These are phyloP conservation scores for Euphydryas editha DNA, from an alignment of 2,888 invertebrate species.

Conservation along the genomic window DNA sequence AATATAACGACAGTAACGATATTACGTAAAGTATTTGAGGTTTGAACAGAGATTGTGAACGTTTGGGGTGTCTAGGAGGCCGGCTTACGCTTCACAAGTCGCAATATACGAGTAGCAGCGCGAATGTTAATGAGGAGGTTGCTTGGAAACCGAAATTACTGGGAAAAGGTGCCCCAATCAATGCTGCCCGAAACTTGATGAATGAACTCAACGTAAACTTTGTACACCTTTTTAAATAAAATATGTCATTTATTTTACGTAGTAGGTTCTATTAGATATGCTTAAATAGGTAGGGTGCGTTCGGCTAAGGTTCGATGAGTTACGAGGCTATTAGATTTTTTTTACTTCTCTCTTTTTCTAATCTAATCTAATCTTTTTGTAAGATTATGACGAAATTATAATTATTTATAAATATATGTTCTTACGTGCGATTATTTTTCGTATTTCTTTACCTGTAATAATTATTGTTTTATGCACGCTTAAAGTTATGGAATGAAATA, in stretches of 20 bases:
- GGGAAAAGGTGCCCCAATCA: conserved; percentile 27
- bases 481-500: too few species aligned
- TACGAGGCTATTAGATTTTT: too few species aligned
- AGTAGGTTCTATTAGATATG: not conserved
- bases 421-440: too few species aligned
- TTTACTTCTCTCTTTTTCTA: too few species aligned
- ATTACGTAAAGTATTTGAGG: not conserved
- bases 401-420: too few species aligned
- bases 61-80: not conserved
- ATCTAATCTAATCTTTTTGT: too few species aligned
- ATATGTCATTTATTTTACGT: too few species aligned
- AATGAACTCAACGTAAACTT: conserved; percentile 24
- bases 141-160: conserved; percentile 23
- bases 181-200: conserved; percentile 28
- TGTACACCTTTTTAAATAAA: conserved; percentile 13
- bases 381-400: too few species aligned
- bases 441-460: too few species aligned
- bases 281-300: not conserved
- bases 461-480: too few species aligned
- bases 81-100: conserved; percentile 3
- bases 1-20: not conserved
- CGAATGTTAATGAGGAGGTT: conserved; percentile 34
- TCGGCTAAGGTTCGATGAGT: too few species aligned
- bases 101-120: conserved; percentile 14
- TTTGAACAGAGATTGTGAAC: conserved; percentile 2